phyloP scores from a whole-genome alignment of 2,888 invertebrate genomes.

The Reticulitermes lucifugus region DNA sequence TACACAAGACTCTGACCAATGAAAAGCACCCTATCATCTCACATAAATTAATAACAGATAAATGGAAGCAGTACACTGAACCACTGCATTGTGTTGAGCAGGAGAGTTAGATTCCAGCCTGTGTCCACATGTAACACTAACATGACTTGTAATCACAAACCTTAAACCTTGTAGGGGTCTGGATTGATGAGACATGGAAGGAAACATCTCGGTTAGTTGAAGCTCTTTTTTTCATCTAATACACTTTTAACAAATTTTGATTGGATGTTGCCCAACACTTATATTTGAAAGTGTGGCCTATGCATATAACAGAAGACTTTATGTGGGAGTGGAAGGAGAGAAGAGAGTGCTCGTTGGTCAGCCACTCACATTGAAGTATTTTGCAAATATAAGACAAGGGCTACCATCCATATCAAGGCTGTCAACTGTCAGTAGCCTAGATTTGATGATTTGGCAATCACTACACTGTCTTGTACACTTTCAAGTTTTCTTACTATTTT shows the following conservation, averaged over 20 bases:
- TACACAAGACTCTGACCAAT: no score
- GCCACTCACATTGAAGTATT: background rate
- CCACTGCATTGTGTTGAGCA: background rate
- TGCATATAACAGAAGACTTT: background rate
- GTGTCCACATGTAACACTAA: constrained; percentile 29
- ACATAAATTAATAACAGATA: no score
- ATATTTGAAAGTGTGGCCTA: constrained; percentile 13
- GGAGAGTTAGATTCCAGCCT: constrained; percentile 44
- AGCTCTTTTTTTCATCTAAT: constrained; percentile 4
- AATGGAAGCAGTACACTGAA: no score
- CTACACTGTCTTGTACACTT: background rate
- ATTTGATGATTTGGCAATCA: background rate
- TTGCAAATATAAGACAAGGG: constrained; percentile 29
- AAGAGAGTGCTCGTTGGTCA: constrained; percentile 7
- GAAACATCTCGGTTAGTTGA: constrained; percentile 50
- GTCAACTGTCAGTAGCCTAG: background rate
- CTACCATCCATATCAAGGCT: constrained; percentile 2
- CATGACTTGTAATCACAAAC: constrained; percentile 52
- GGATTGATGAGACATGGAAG: constrained; percentile 54
- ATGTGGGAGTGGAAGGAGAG: constrained; percentile 13
- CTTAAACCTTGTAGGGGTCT: constrained; percentile 55
- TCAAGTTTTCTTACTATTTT: background rate
- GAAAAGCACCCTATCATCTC: no score
- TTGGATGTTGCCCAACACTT: constrained; percentile 14
- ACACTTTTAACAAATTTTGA: constrained; percentile 38